Evolutionary conservation across 2,797 vertebrate genomes (phyloP).

Genomic region (Phataginus tricuspis): DNA sequence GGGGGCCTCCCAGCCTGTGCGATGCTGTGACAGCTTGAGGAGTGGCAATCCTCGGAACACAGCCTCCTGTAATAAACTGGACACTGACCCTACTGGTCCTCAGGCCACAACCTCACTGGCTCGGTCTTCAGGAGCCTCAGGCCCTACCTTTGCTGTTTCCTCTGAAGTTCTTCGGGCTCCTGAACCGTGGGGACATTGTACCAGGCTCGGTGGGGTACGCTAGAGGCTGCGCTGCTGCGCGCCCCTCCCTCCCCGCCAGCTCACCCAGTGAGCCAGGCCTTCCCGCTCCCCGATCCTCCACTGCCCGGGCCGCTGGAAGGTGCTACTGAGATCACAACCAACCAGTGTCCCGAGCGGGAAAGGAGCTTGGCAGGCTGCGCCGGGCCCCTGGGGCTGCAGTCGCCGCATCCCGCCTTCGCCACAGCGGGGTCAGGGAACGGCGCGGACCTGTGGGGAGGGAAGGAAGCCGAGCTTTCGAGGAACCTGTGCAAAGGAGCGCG

Average conservation of each 20-base stretch:
- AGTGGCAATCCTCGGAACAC: background rate
- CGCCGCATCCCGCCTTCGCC: background rate
- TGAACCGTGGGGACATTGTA: background rate
- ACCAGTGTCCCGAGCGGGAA: background rate
- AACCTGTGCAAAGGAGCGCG: too few relatives aligned
- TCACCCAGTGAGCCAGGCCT: accelerated
- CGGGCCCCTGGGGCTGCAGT: background rate
- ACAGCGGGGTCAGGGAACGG: too few relatives aligned
- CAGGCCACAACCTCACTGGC: background rate
- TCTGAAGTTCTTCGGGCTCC: background rate
- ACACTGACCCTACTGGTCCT: background rate
- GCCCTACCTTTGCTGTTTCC: background rate
- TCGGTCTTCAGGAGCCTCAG: background rate
- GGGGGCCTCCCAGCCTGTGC: too few relatives aligned
- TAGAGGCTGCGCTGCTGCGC: background rate
- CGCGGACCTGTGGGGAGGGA: background rate
- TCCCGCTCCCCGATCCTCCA: background rate
- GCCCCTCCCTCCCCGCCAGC: background rate
- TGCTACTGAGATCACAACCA: background rate
- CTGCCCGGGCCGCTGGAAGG: background rate
- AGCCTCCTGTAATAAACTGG: background rate
- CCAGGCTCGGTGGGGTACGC: background rate
- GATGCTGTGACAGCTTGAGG: background rate
- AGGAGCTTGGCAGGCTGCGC: too few relatives aligned
- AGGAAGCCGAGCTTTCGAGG: background rate